Conservation (phyloP, 2,888 invertebrate genomes). For the Gastrophysa polygoni region DNA sequence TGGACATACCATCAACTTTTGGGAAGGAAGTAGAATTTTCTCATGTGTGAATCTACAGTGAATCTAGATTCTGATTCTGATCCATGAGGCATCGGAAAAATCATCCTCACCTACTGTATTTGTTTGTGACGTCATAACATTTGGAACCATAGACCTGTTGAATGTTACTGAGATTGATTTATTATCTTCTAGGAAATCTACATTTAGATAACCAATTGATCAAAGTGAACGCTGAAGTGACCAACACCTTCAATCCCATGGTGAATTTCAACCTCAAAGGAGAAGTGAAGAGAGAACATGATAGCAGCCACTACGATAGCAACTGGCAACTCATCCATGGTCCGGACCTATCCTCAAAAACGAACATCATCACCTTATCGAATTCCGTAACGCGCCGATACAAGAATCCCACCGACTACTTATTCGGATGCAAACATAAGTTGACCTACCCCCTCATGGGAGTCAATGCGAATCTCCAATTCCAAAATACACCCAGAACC, state of each 20-base stretch:
- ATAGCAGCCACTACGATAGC: slow-evolving; percentile 37
- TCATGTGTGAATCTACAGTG: too few species aligned
- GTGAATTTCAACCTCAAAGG: slow-evolving; percentile 67
- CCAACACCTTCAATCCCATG: slow-evolving; percentile 66
- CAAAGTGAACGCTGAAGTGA: slow-evolving; percentile 60
- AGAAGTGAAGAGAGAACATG: slow-evolving; percentile 49
- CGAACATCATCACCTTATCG: slow-evolving; percentile 62
- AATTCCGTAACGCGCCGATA: slow-evolving; percentile 43
- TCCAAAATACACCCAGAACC: slow-evolving; percentile 64
- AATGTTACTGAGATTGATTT: too few species aligned
- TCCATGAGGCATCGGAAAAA: too few species aligned
- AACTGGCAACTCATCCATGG: slow-evolving; percentile 64
- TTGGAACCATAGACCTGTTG: too few species aligned
- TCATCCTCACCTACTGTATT: too few species aligned
- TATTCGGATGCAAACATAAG: slow-evolving; percentile 62
- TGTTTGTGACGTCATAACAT: too few species aligned
- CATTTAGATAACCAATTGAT: slow-evolving; percentile 56
- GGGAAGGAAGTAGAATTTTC: too few species aligned
- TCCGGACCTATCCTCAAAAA: slow-evolving; percentile 64
- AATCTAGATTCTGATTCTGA: too few species aligned
- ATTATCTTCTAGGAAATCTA: slow-evolving; percentile 39
- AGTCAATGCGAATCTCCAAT: slow-evolving; percentile 62
- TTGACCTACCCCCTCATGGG: slow-evolving; percentile 64
- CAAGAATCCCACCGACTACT: slow-evolving; percentile 56
- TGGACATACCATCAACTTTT: too few species aligned